Conservation (phyloP, 2,888 invertebrate genomes). For the Sisyra nigra region DNA sequence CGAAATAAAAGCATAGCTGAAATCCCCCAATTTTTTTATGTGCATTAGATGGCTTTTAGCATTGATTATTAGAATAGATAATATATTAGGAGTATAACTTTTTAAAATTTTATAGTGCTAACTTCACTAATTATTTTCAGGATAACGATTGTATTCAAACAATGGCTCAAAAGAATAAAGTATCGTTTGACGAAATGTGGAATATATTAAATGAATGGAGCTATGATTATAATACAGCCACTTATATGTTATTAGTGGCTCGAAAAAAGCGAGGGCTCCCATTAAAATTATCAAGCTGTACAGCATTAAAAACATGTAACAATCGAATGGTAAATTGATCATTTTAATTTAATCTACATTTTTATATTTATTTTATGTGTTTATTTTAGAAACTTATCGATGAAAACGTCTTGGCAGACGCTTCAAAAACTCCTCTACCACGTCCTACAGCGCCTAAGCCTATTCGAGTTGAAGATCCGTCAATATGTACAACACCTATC, state of each 20-base stretch:
- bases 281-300: conserved; percentile 21
- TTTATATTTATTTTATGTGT: not conserved
- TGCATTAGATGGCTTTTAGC: too few relatives aligned
- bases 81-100: too few relatives aligned
- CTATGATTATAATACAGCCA: conserved; percentile 56
- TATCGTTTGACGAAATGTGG: conserved; percentile 29
- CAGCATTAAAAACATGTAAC: not conserved
- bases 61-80: too few relatives aligned
- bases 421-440: not conserved
- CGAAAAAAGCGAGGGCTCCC: conserved; percentile 39
- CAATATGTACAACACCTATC: too few relatives aligned
- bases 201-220: conserved; percentile 33
- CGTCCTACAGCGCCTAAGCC: too few relatives aligned
- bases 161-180: conserved; percentile 28
- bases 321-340: not conserved
- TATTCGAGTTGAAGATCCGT: too few relatives aligned
- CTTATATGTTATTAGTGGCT: conserved; percentile 49
- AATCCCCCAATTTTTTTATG: too few relatives aligned
- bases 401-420: not conserved
- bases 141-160: conserved; percentile 40
- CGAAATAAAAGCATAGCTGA: too few relatives aligned
- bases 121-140: conserved; percentile 3
- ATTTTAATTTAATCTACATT: too few relatives aligned
- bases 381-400: not conserved
- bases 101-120: too few relatives aligned